These are phyloP conservation scores for Agrotis segetum DNA, from an alignment of 2,888 invertebrate species.

Conservation along the genomic window DNA sequence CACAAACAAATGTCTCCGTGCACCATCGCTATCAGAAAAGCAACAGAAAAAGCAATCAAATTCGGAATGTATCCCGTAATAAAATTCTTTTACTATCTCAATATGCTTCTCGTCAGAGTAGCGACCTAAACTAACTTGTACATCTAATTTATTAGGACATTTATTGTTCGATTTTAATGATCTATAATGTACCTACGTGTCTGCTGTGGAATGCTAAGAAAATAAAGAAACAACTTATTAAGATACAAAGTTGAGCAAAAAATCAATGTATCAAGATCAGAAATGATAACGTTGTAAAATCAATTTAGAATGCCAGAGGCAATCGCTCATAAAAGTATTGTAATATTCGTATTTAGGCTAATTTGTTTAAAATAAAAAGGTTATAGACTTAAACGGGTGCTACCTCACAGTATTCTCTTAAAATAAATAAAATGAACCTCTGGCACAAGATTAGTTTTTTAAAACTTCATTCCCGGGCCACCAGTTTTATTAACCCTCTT, in stretches of 20 bases:
- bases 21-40: conserved; percentile 50
- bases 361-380: background rate
- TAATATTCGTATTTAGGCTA: conserved; percentile 27
- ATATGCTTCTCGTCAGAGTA: conserved; percentile 84
- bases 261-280: conserved; percentile 17
- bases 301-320: conserved; percentile 34
- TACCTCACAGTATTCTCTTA: background rate
- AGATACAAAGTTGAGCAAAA: conserved; percentile 31
- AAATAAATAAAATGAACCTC: background rate
- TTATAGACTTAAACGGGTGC: no score
- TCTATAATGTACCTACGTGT: conserved; percentile 64
- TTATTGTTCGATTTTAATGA: conserved; percentile 83
- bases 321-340: background rate
- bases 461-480: conserved; percentile 17
- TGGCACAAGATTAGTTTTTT: background rate
- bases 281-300: conserved; percentile 34
- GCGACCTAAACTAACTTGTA: conserved; percentile 80
- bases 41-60: conserved; percentile 74
- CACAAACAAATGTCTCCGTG: conserved; percentile 61
- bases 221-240: conserved; percentile 42
- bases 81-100: conserved; percentile 84
- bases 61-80: conserved; percentile 82
- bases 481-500: conserved; percentile 18
- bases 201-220: conserved; percentile 35
- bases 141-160: conserved; percentile 85